These are phyloP conservation scores for Hoplias malabaricus DNA, from an alignment of 2,113 vertebrate species.

Conservation along the genomic window DNA sequence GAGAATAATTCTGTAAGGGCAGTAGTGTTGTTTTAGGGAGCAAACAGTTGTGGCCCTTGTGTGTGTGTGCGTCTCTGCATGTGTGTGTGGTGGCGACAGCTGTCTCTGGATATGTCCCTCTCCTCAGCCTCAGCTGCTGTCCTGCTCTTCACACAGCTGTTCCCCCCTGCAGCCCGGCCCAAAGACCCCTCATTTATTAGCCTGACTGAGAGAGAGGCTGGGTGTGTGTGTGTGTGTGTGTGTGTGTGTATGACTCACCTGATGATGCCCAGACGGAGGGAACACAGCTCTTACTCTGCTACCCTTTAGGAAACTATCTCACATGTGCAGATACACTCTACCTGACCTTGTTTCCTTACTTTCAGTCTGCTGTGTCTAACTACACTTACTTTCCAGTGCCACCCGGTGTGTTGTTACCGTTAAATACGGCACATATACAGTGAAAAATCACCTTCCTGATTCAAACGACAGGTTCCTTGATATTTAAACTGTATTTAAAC, in stretches of 20 bases:
- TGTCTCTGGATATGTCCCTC: conserved; percentile 75
- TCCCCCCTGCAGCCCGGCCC: conserved; percentile 73
- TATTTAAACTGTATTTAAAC: too few species aligned
- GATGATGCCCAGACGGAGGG: conserved; percentile 58
- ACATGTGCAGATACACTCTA: background rate
- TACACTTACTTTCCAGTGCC: background rate
- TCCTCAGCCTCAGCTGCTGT: conserved; percentile 88
- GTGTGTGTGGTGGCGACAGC: conserved; percentile 77
- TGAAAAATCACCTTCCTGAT: too few species aligned
- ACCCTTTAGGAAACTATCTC: background rate
- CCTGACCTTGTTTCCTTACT: background rate
- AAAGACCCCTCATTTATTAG: conserved; percentile 82
- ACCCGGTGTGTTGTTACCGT: background rate
- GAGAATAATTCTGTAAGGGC: background rate
- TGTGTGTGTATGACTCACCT: conserved; percentile 72
- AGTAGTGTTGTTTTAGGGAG: conserved; percentile 30
- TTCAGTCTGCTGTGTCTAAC: background rate
- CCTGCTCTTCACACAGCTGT: conserved; percentile 90
- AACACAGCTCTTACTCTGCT: conserved; percentile 14
- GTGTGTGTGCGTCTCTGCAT: conserved; percentile 14
- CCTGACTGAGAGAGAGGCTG: conserved; percentile 60
- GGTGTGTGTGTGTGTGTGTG: too few species aligned
- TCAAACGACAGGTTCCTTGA: too few species aligned
- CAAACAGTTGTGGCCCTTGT: background rate
- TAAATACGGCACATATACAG: too few species aligned